Base-by-base conservation (phyloP, 2,888 invertebrate species). In the Eristalis arbustorum region DNA sequence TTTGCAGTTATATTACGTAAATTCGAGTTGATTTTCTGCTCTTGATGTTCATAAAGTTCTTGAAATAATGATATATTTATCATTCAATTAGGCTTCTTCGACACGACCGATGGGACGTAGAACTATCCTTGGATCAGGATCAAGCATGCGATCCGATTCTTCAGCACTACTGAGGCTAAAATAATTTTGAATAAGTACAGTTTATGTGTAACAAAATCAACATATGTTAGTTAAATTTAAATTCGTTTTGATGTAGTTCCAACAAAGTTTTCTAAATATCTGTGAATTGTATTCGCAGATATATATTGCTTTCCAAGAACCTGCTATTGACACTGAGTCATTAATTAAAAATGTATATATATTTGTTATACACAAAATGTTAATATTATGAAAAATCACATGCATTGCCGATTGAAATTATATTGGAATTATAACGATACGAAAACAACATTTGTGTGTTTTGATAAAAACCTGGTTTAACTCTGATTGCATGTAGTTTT, bases 131-230 rank as follows among this genome's bases (percentile, higher is more conserved):
- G 96, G 96, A 91, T 96, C 95, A 37, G 95, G 95, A 91, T 96
- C 96, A 89, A 96, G 93, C 95, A 96, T 96, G 89, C 96, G 95
- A 91, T 96, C 96, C 89, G 95, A 95, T 91, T 96, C 96, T 91
- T 96, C 96, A 73, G 95, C 95, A 90, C 95, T 95, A 93, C 95
- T 95, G 90, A 94, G 91, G 91, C 95, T 95, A 93, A 75, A 93
- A 94, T 66, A 66, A 40, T 34, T 49, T 49, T 18, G 49, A 49
- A 49, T n/a, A 49, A 18, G 49, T 40, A 71, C 28, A 59, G 23
- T 42, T 18, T 63, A 23, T 73, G 25, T 69, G 13, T 59, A 69
- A 14, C 5, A 56, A 37, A 40, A 37, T 6, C 23, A 34, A 11
- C 25, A n/a, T 68, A 49, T 25, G 11, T 25, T 49, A 40, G 4